Base-by-base conservation (phyloP, 2,113 vertebrate genomes). In the Takifugu bimaculatus region DNA sequence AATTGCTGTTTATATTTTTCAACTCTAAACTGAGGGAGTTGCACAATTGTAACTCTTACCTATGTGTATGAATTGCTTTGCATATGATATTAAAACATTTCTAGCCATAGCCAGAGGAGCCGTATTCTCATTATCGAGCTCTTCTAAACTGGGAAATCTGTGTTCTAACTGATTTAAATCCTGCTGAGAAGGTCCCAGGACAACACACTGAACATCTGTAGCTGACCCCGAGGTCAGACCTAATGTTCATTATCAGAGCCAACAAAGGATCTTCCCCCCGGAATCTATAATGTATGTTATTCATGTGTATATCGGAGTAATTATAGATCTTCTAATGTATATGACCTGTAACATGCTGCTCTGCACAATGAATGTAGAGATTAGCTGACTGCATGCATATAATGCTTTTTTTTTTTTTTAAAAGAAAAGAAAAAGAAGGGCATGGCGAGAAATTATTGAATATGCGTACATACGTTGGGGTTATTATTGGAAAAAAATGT, bases 341-440 rank as follows among this genome's bases (percentile, higher is more conserved):
- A 80, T 80, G 58, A 80, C 76, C 76, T 78, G 45, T 75, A 79
- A 78, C 72, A 67, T 79, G 76, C 72, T 73, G 51, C 65, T 54
- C 62, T 29, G 42, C 50, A 50, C 71, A 61, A 14, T 47, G 67
- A 50, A 60, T 49, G 26, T 50, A 39, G 15, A 76, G 67, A 83
- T 83, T 79, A 83, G 67, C 70, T 65, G 50, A 2, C 47, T 65
- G 68, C 26, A 60, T 65, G 35, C 54, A 58, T 48, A 9, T 70
- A 58, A 81, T 6, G 12, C 57, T 20, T 20, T 20, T 20, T 20
- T 20, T 20, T 20, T 20, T 20, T 20, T 20, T 28, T 32, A 77
- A 51, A 52, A 54, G 50, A n/a, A 50, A 70, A 44, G 28, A 44
- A 11, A 35, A 54, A 27, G 26, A 59, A 44, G 32, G 12, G 26